Percentiles rank a stretch among this genome's conserved stretches.
Conservation (phyloP, 2,113 vertebrate species). For the Oreotrochilus melanogaster region DNA sequence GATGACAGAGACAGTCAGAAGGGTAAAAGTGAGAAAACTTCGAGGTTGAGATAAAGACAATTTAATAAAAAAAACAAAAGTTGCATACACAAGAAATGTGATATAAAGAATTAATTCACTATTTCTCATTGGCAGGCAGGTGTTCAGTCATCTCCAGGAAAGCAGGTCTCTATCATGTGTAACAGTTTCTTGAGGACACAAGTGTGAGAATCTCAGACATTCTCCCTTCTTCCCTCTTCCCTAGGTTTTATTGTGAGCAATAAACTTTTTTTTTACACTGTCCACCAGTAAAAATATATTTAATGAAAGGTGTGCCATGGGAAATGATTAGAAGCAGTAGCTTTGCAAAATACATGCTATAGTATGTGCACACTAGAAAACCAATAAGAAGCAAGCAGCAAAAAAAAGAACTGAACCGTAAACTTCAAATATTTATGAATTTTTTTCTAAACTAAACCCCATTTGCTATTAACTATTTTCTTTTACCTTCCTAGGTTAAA, state of each 20-base stretch:
- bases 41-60: background rate
- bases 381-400: background rate
- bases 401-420: background rate
- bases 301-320: background rate
- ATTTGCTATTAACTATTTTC: background rate
- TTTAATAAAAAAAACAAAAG: background rate
- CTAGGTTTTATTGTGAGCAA: background rate
- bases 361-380: background rate
- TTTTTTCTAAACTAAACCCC: constrained; percentile 24
- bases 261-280: background rate
- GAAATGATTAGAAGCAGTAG: background rate
- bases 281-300: background rate
- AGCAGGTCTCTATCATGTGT: fast-evolving
- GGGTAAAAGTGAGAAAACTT: background rate
- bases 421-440: background rate
- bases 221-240: background rate
- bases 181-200: background rate
- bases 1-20: background rate
- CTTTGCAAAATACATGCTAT: background rate
- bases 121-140: background rate
- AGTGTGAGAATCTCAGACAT: no score
- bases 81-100: fast-evolving
- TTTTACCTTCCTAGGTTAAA: background rate
- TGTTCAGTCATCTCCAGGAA: background rate
- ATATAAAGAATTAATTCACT: background rate